A percentile compares a stretch with the other conserved stretches of the same genome.
These are phyloP conservation scores for Carposina sasakii DNA, from an alignment of 1,140 invertebrate species.

Conservation along the genomic window DNA sequence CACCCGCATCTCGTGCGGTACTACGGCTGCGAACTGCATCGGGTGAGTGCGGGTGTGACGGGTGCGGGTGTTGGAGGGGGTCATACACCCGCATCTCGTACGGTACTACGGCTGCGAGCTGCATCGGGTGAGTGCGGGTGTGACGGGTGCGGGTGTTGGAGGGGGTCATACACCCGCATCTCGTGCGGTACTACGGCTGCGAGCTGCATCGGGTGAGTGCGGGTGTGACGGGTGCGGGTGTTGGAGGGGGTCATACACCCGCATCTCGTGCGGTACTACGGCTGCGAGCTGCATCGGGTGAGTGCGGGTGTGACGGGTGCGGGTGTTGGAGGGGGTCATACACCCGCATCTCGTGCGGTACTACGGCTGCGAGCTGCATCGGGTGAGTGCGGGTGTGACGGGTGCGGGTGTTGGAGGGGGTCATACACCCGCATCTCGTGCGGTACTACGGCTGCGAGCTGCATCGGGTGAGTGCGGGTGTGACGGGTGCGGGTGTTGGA, in stretches of 20 bases:
- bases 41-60: constrained; percentile 73
- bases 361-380: constrained; percentile 93
- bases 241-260: constrained; percentile 91
- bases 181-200: constrained; percentile 93
- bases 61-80: constrained; percentile 93
- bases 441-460: constrained; percentile 95
- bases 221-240: constrained; percentile 78
- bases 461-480: constrained; percentile 78
- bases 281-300: constrained; percentile 92
- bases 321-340: constrained; percentile 91
- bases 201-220: constrained; percentile 88
- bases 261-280: constrained; percentile 93
- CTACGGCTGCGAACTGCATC: constrained; percentile 93
- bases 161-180: constrained; percentile 88
- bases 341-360: constrained; percentile 92
- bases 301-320: constrained; percentile 69
- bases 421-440: constrained; percentile 89
- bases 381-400: constrained; percentile 73
- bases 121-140: constrained; percentile 78
- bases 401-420: constrained; percentile 93
- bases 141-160: constrained; percentile 89
- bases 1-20: constrained; percentile 92
- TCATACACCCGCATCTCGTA: constrained; percentile 89
- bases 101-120: constrained; percentile 95
- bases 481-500: too few relatives aligned